Conservation (phyloP, 2,888 invertebrate genomes). For the Phanerotoma sp. region DNA sequence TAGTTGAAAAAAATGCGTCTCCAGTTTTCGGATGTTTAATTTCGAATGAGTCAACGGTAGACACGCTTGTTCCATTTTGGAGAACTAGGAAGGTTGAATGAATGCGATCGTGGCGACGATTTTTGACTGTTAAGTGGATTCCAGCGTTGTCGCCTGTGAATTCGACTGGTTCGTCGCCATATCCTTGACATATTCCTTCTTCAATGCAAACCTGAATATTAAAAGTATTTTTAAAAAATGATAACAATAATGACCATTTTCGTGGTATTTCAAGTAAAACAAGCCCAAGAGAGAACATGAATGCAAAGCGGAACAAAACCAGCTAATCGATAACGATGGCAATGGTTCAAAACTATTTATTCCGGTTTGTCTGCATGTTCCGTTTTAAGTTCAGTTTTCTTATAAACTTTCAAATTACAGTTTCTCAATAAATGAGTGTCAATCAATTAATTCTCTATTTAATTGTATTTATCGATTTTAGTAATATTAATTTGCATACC, state of each 20-base stretch:
- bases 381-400: too few species aligned
- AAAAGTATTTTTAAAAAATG: background rate
- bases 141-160: constrained; percentile 53
- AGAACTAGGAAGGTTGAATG: constrained; percentile 58
- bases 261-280: too few species aligned
- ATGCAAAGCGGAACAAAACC: too few species aligned
- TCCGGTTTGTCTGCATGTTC: too few species aligned
- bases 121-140: constrained; percentile 51
- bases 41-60: constrained; percentile 69
- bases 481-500: too few species aligned
- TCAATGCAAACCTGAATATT: constrained; percentile 49
- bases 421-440: too few species aligned
- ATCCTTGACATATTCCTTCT: constrained; percentile 54
- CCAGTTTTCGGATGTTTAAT: constrained; percentile 69
- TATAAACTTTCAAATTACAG: too few species aligned
- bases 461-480: too few species aligned
- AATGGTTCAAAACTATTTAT: too few species aligned
- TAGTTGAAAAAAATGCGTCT: constrained; percentile 72
- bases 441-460: too few species aligned
- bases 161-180: constrained; percentile 56
- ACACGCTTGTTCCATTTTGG: constrained; percentile 69
- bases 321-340: too few species aligned
- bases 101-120: constrained; percentile 38
- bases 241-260: background rate
- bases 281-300: too few species aligned